A percentile compares a stretch with the other conserved stretches of the same genome.
Conservation (phyloP, 1,140 invertebrate species). For the Lithobius niger region DNA sequence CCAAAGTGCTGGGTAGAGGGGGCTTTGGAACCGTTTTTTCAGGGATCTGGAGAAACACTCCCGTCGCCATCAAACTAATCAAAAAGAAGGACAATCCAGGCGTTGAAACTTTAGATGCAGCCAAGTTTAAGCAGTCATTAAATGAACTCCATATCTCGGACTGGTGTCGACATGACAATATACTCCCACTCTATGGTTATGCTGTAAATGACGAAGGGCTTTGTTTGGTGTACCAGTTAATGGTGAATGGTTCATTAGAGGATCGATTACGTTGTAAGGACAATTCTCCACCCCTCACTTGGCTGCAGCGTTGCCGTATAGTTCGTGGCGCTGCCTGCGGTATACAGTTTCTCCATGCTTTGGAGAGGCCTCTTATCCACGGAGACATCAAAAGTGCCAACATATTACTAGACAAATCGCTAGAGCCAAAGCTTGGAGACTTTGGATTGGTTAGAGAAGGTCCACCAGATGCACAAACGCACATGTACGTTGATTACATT, state of each 20-base stretch:
- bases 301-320: slow-evolving; percentile 63
- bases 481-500: slow-evolving; percentile 42
- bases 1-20: too few species aligned
- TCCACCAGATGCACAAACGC: slow-evolving; percentile 39
- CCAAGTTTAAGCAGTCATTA: slow-evolving; percentile 49
- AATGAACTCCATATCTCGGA: slow-evolving; percentile 53
- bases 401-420: slow-evolving; percentile 78
- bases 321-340: slow-evolving; percentile 72
- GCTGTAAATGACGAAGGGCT: slow-evolving; percentile 46
- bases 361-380: slow-evolving; percentile 74
- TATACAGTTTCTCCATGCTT: slow-evolving; percentile 76
- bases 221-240: slow-evolving; percentile 85
- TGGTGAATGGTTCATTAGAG: slow-evolving; percentile 84
- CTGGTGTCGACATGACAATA: slow-evolving; percentile 67
- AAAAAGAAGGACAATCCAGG: slow-evolving; percentile 7
- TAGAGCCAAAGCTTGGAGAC: slow-evolving; percentile 82
- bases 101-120: slow-evolving; percentile 17
- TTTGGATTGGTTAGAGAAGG: slow-evolving; percentile 81
- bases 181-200: slow-evolving; percentile 81
- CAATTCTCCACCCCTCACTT: slow-evolving; percentile 46
- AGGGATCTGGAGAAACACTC: too few species aligned
- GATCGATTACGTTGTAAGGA: slow-evolving; percentile 44
- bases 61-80: too few species aligned
- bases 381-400: slow-evolving; percentile 94
- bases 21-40: too few species aligned